Evolutionary conservation across 2,797 vertebrate genomes (phyloP).

Genomic region (Lepus oiostolus): DNA sequence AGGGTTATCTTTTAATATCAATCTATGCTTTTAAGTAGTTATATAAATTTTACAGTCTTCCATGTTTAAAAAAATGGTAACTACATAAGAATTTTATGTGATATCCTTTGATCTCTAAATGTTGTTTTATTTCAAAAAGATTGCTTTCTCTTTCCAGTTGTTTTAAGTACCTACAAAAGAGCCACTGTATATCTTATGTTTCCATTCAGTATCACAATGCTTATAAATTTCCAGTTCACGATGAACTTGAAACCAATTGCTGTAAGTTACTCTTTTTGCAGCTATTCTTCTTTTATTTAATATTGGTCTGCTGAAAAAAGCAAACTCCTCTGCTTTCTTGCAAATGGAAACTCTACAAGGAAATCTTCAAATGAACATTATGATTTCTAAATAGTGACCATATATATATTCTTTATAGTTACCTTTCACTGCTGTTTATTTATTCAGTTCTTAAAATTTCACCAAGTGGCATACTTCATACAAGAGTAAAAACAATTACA

Average conservation of each 20-base stretch:
- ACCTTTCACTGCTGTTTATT: slow-evolving; percentile 43
- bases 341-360: slow-evolving; percentile 20
- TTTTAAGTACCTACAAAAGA: slow-evolving; percentile 49
- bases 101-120: slow-evolving; percentile 52
- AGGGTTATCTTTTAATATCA: slow-evolving; percentile 7
- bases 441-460: slow-evolving; percentile 54
- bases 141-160: slow-evolving; percentile 35
- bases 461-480: slow-evolving; percentile 10
- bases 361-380: background rate
- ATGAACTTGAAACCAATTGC: slow-evolving; percentile 47
- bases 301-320: slow-evolving; percentile 30
- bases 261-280: slow-evolving; percentile 43
- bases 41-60: slow-evolving; percentile 41
- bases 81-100: slow-evolving; percentile 47
- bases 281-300: slow-evolving; percentile 15
- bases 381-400: slow-evolving; percentile 34
- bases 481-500: background rate
- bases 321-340: slow-evolving; percentile 45
- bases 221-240: slow-evolving; percentile 56
- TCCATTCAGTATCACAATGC: slow-evolving; percentile 18
- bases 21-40: slow-evolving; percentile 22
- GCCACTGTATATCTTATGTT: slow-evolving; percentile 17
- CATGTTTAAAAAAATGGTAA: slow-evolving; percentile 61
- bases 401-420: slow-evolving; percentile 53
- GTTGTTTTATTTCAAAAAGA: slow-evolving; percentile 41